These are phyloP conservation scores for Noctuana brunneofusca DNA, from an alignment of 2,888 invertebrate species.

Conservation along the genomic window DNA sequence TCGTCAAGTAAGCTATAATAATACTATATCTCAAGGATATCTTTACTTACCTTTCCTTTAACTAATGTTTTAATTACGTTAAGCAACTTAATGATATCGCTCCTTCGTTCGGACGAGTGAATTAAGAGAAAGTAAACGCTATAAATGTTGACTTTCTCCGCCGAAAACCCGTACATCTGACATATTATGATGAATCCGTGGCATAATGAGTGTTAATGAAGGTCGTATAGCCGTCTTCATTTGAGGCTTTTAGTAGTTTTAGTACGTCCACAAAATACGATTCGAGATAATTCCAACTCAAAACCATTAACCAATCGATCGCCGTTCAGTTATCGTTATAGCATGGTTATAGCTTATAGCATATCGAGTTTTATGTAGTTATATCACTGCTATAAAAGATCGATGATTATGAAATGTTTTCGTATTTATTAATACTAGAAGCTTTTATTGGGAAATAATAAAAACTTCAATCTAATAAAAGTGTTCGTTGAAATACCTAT, in stretches of 20 bases:
- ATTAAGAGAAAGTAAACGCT: slow-evolving; percentile 36
- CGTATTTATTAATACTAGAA: background rate
- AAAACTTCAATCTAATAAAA: background rate
- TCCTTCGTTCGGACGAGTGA: background rate
- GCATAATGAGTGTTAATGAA: slow-evolving; percentile 34
- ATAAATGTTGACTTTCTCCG: slow-evolving; percentile 32
- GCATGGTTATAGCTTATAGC: too few relatives aligned
- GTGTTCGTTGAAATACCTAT: background rate
- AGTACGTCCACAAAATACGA: slow-evolving; percentile 27
- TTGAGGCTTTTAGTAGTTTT: slow-evolving; percentile 30
- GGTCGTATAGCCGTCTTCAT: slow-evolving; percentile 14
- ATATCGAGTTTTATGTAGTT: slow-evolving; percentile 29
- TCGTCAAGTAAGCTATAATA: too few relatives aligned
- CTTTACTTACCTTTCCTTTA: too few relatives aligned
- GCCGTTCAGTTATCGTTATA: slow-evolving; percentile 27
- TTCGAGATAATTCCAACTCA: slow-evolving; percentile 18
- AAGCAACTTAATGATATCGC: background rate
- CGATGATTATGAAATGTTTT: slow-evolving; percentile 15
- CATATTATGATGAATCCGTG: slow-evolving; percentile 32
- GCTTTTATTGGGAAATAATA: background rate
- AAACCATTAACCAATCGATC: slow-evolving; percentile 18
- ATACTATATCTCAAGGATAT: too few relatives aligned
- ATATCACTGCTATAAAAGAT: slow-evolving; percentile 21
- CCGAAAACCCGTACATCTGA: slow-evolving; percentile 33
- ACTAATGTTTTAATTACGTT: background rate